Evolutionary conservation across 1,140 invertebrate genomes (phyloP).

Genomic region (Drosophila parvula): DNA sequence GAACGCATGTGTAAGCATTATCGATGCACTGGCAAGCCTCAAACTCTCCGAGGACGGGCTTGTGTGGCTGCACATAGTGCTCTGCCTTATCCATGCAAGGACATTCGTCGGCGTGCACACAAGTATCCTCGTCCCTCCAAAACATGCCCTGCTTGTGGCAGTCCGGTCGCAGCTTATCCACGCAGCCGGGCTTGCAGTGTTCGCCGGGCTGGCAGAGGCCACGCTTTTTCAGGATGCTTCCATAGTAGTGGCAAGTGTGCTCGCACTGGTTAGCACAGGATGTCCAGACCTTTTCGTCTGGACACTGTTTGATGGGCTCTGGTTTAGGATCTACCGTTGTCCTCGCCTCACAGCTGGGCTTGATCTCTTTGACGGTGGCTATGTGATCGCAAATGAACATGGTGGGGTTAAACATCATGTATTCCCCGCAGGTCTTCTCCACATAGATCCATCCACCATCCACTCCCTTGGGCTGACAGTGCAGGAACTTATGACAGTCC

Average conservation of each 20-base stretch:
- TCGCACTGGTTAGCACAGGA: conserved; percentile 88
- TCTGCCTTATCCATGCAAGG: conserved; percentile 88
- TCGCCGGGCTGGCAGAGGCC: conserved; percentile 73
- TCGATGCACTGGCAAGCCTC: conserved; percentile 90
- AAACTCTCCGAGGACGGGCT: conserved; percentile 63
- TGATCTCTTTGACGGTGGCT: conserved; percentile 85
- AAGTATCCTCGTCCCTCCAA: conserved; percentile 89
- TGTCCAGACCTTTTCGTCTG: conserved; percentile 84
- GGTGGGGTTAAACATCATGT: conserved; percentile 87
- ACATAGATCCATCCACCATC: conserved; percentile 82
- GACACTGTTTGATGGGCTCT: conserved; percentile 51
- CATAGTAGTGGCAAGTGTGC: conserved; percentile 86
- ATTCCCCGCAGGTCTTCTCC: conserved; percentile 86
- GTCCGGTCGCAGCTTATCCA: conserved; percentile 72
- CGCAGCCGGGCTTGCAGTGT: conserved; percentile 81
- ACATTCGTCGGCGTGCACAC: conserved; percentile 89
- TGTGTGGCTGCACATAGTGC: conserved; percentile 85
- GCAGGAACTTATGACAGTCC: conserved; percentile 87
- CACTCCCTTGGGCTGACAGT: conserved; percentile 84
- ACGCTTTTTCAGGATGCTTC: conserved; percentile 64
- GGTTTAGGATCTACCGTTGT: conserved; percentile 17
- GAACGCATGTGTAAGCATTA: conserved; percentile 88
- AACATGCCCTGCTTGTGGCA: conserved; percentile 69
- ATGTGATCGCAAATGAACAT: conserved; percentile 87
- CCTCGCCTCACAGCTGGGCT: conserved; percentile 86